Evolutionary conservation across 2,113 vertebrate genomes (phyloP), one percentile per base, ranked within the genome.

Genomic region (Rana temporaria): DNA sequence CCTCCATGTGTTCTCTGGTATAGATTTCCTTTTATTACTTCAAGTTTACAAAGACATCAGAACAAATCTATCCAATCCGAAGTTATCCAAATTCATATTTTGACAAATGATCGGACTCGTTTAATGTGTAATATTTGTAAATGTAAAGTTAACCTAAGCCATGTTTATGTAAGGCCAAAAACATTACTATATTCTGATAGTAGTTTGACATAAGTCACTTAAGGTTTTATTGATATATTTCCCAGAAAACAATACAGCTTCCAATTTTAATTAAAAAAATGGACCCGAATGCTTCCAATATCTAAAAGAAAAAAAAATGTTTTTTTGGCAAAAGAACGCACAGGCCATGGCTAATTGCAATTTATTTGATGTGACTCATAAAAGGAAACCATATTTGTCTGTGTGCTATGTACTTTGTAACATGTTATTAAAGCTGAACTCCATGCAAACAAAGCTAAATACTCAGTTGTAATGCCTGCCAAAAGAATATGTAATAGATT

Each of bases 131-230:
- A 26, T 48, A n/a, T 72, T 32, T 72, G 17, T 56, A 72, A 72
- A 19, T 56, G 52, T 57, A 72, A 32, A 11, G 24, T 72, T 57
- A 12, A 18, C 2, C 26, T 57, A 18, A 8, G 1, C 24, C 12
- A 4, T 72, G 53, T 72, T 72, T 30, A 72, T 72, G 55, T 15
- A 72, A 72, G 52, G 18, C 68, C 68, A 71, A 42, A 71, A 71
- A 55, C 22, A 38, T 52, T 20, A 72, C 18, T 8, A 55, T 72
- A 26, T 72, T 72, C 48, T 2, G 4, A 56, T 56, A n/a, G 48
- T 56, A 19, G 69, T 56, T 30, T 30, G 53, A 72, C 53, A 26
- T 72, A 22, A 72, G 69, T 24, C 48, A 48, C 55, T 72, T 72
- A 42, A 15, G 9, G 53, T 26, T 30, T 26, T 72, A 55, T 24